Evolutionary conservation across 1,140 invertebrate genomes (phyloP).

Genomic region (Drosophila suzukii): DNA sequence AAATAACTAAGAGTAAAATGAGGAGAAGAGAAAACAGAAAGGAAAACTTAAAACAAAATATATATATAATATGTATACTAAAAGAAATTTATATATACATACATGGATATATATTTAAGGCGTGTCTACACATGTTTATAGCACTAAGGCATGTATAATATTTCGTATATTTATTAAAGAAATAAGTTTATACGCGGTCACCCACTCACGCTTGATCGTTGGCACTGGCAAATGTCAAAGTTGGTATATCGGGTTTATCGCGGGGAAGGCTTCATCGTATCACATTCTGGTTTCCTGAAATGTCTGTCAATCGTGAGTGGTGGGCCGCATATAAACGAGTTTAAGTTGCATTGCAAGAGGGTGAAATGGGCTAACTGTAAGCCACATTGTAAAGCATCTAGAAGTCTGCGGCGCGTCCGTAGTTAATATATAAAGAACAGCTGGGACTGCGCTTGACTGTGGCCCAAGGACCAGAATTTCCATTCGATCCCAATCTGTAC

Average conservation of each 20-base stretch:
- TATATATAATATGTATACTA: slow-evolving; percentile 69
- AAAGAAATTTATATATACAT: slow-evolving; percentile 68
- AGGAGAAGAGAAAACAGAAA: slow-evolving; percentile 13
- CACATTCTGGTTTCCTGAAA: slow-evolving; percentile 48
- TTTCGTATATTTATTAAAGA: slow-evolving; percentile 65
- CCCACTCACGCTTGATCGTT: slow-evolving; percentile 21
- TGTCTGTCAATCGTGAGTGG: slow-evolving; percentile 20
- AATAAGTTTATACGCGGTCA: slow-evolving; percentile 51
- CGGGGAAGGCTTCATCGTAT: slow-evolving; percentile 12
- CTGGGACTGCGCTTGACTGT: slow-evolving; percentile 29
- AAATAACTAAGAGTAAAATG: slow-evolving; percentile 24
- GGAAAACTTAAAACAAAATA: slow-evolving; percentile 54
- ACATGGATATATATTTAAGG: slow-evolving; percentile 61
- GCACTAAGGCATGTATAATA: slow-evolving; percentile 78
- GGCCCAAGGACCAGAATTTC: slow-evolving; percentile 28
- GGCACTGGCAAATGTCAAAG: slow-evolving; percentile 30
- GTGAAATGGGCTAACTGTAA: slow-evolving; percentile 23
- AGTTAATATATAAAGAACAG: slow-evolving; percentile 33
- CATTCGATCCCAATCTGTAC: background rate
- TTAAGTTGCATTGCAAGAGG: slow-evolving; percentile 33
- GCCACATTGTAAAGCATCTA: slow-evolving; percentile 46
- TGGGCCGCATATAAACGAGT: slow-evolving; percentile 16
- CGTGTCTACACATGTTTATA: slow-evolving; percentile 71
- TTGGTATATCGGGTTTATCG: slow-evolving; percentile 18
- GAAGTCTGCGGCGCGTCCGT: slow-evolving; percentile 52